A percentile compares a stretch with the other conserved stretches of the same genome.
These are phyloP conservation scores for Campylomormyrus numenius DNA, from an alignment of 2,113 vertebrate species.

Conservation along the genomic window DNA sequence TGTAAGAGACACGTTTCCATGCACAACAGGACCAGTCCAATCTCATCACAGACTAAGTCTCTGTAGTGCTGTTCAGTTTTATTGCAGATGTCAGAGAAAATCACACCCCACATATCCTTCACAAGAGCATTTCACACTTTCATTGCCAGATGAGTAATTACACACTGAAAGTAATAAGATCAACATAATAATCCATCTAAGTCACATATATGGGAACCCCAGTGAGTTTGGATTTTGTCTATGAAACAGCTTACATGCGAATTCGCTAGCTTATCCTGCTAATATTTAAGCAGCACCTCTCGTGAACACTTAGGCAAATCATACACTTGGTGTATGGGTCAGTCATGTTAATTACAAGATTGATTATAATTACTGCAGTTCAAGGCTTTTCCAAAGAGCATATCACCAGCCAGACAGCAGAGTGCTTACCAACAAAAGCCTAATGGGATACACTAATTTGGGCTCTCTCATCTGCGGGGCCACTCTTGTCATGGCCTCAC, in stretches of 20 bases:
- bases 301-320: not conserved
- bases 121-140: not conserved
- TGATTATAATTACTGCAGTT: not conserved
- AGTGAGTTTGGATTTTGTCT: not conserved
- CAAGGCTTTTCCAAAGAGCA: not conserved
- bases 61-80: not conserved
- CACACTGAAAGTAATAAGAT: not conserved
- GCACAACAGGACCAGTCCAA: not conserved
- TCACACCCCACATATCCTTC: not conserved
- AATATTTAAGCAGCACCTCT: not conserved
- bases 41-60: not conserved
- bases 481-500: slow-evolving; percentile 33
- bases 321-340: not conserved
- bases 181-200: not conserved
- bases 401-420: not conserved
- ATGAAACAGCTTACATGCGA: not conserved
- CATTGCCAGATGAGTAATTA: not conserved
- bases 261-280: not conserved
- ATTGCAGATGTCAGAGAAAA: not conserved
- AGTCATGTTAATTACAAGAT: not conserved
- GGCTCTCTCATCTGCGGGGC: not conserved
- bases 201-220: not conserved
- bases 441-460: not conserved
- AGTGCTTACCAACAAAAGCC: not conserved
- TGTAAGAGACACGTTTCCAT: not conserved